Evolutionary conservation across 2,888 invertebrate species (phyloP), one percentile per base, ranked within the genome.

Genomic region (Nemoura dubitans): DNA sequence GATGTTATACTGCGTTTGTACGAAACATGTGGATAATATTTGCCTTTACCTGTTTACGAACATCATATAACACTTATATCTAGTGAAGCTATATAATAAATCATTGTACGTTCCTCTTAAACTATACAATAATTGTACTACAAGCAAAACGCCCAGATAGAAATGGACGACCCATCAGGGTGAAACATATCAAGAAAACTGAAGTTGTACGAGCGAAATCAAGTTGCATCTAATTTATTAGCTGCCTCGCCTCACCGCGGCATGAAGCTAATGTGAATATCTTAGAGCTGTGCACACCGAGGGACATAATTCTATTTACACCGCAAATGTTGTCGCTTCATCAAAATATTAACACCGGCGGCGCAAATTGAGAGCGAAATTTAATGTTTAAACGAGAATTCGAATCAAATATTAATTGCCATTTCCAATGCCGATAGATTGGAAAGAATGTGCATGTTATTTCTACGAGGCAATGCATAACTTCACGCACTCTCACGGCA

Each of bases 211-310:
- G 10, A 36, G 36, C 36, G 36, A 36, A 36, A 7, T 59, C 59
- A 59, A 59, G 59, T 59, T 59, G 59, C 59, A 59, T 59, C 59
- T 59, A 59, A 59, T 59, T 59, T 59, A 59, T 59, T 59, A 59
- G 3, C 59, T 1, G 2, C 59, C 59, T 59, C 16, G 2, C 59
- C 59, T 59, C 59, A 59, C 59, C 10, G 14, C 59, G 59, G 21
- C 59, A 59, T 21, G 59, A 7, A 59, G 59, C 59, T 59, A 59
- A 59, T 59, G 3, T 59, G 10, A 10, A 10, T 10, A 59, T 21
- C 59, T 59, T 59, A 21, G 59, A 16, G 59, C 59, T 59, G 59
- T 59, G 21, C 14, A 21, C 21, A 59, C 16, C 59, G 59, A 14
- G 59, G 3, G 14, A 14, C 10, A 36, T 59, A 59, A 59, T 59